Evolutionary conservation across 2,797 vertebrate species (phyloP).

Genomic region (Pangasius sanitwongsei): DNA sequence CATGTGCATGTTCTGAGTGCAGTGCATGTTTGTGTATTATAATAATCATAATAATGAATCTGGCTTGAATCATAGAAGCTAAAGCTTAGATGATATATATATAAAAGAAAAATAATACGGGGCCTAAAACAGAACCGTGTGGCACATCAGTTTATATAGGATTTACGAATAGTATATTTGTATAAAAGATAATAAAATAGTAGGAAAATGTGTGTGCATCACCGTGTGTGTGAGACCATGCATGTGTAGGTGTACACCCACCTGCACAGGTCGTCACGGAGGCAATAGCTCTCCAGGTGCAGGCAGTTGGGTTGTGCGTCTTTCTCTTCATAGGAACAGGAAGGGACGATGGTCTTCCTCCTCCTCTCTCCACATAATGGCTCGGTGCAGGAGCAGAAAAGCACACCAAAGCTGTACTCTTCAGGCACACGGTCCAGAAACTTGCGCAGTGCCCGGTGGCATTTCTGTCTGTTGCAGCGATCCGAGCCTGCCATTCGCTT

Average conservation of each 20-base stretch:
- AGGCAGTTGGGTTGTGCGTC: conserved; percentile 85
- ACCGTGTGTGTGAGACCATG: conserved; percentile 7
- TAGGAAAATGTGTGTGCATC: background rate
- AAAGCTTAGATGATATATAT: background rate
- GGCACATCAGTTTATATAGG: background rate
- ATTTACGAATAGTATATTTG: background rate
- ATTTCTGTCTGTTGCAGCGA: conserved; percentile 84
- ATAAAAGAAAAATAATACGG: background rate
- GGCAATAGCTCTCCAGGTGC: conserved; percentile 81
- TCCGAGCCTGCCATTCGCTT: conserved; percentile 64
- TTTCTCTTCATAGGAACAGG: conserved; percentile 85
- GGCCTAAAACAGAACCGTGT: conserved; percentile 1
- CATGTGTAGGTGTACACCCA: conserved; percentile 56
- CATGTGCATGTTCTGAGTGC: background rate
- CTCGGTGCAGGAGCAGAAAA: conserved; percentile 90
- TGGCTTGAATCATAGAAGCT: background rate
- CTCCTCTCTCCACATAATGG: conserved; percentile 87
- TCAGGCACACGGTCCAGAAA: conserved; percentile 89
- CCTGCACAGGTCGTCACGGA: conserved; percentile 89
- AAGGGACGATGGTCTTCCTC: conserved; percentile 91
- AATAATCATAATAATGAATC: background rate
- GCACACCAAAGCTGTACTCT: conserved; percentile 85
- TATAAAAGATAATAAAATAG: background rate
- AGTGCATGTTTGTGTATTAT: background rate
- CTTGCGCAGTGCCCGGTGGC: conserved; percentile 81